These are phyloP conservation scores for Vireo altiloquus DNA, from an alignment of 2,113 vertebrate species.

Conservation along the genomic window DNA sequence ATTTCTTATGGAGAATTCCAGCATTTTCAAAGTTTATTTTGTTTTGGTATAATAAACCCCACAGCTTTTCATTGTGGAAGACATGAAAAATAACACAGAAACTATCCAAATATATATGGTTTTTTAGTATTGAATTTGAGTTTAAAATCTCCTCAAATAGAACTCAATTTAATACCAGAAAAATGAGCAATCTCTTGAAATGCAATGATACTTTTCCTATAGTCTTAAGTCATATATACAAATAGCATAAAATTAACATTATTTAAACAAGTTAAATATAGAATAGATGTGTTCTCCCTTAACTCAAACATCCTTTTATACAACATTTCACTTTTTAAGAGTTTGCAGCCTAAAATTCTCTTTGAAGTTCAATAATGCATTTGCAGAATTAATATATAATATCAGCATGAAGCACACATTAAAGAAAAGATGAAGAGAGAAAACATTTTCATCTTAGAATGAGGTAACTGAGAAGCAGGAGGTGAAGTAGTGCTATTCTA, in stretches of 20 bases:
- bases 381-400: conserved; percentile 19
- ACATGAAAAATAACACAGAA: background rate
- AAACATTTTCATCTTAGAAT: background rate
- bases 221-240: background rate
- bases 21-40: background rate
- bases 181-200: background rate
- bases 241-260: background rate
- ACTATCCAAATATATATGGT: background rate
- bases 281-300: background rate
- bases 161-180: background rate
- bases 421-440: background rate
- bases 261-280: background rate
- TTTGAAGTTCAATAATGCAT: conserved; percentile 16
- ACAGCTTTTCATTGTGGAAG: background rate
- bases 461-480: background rate
- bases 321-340: background rate
- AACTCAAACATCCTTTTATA: background rate
- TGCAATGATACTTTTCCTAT: background rate
- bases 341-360: background rate
- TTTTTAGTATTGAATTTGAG: background rate
- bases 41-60: background rate
- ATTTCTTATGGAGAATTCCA: background rate
- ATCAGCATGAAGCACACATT: background rate
- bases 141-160: background rate
- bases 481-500: background rate